A percentile compares a stretch with the other conserved stretches of the same genome.
Conservation (phyloP, 2,888 invertebrate genomes). For the Quadriops clusia region DNA sequence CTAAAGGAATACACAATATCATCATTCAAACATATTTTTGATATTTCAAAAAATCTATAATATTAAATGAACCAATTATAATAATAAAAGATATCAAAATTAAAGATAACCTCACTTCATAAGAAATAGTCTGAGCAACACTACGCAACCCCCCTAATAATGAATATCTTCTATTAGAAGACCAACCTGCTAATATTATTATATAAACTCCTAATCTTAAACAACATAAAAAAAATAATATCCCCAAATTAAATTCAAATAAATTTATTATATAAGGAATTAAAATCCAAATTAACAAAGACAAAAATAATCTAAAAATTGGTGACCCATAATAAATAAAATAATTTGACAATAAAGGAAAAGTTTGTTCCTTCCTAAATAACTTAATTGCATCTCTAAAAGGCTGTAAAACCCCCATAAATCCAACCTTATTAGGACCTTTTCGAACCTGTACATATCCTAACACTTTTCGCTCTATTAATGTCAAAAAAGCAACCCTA, state of each 20-base stretch:
- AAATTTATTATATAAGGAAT: slow-evolving; percentile 45
- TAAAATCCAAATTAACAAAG: slow-evolving; percentile 46
- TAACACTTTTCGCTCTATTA: slow-evolving; percentile 59
- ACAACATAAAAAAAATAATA: slow-evolving; percentile 54
- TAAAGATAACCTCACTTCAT: slow-evolving; percentile 59
- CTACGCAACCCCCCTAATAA: slow-evolving; percentile 55
- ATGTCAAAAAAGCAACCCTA: slow-evolving; percentile 57
- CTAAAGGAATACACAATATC: slow-evolving; percentile 43
- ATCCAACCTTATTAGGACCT: slow-evolving; percentile 59
- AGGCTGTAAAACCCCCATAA: slow-evolving; percentile 53
- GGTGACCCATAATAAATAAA: slow-evolving; percentile 49
- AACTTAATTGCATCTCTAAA: slow-evolving; percentile 63
- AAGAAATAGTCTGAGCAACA: slow-evolving; percentile 64
- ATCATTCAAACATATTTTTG: slow-evolving; percentile 44
- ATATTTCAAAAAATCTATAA: slow-evolving; percentile 39
- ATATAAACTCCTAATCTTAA: slow-evolving; percentile 53
- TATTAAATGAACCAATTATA: slow-evolving; percentile 45
- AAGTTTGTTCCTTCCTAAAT: slow-evolving; percentile 53
- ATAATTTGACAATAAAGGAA: slow-evolving; percentile 48
- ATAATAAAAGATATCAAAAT: slow-evolving; percentile 50
- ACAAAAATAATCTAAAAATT: slow-evolving; percentile 45
- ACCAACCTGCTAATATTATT: slow-evolving; percentile 50
- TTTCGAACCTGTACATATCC: slow-evolving; percentile 63
- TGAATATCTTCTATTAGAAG: slow-evolving; percentile 62
- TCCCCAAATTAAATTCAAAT: slow-evolving; percentile 44